These are phyloP conservation scores for Cataglyphis livida DNA, from an alignment of 2,888 invertebrate species.

Conservation along the genomic window DNA sequence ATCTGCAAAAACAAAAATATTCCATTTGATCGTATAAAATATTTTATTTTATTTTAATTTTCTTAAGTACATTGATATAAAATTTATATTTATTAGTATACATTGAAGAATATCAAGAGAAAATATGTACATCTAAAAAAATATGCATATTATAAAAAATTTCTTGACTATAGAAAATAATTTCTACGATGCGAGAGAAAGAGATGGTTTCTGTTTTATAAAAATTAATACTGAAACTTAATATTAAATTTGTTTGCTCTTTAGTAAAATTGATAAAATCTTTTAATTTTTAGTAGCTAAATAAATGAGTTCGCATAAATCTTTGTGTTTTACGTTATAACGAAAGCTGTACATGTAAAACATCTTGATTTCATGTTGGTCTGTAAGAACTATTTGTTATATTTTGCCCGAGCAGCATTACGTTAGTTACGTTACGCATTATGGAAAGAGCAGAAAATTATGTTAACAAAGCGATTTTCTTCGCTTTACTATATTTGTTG, in stretches of 20 bases:
- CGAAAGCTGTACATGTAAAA: background rate
- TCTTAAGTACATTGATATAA: background rate
- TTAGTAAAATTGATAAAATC: background rate
- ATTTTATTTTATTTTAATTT: background rate
- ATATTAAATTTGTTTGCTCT: conserved; percentile 3
- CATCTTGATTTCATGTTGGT: background rate
- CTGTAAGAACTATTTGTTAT: background rate
- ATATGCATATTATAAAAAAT: background rate
- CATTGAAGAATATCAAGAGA: background rate
- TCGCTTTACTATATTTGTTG: background rate
- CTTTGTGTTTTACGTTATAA: background rate
- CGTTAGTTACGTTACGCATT: background rate
- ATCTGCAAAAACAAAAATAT: conserved; percentile 2
- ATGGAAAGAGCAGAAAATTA: background rate
- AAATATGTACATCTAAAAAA: background rate
- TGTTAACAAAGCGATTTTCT: conserved; percentile 3
- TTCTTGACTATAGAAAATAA: background rate
- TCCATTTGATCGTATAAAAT: background rate
- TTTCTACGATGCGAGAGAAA: background rate
- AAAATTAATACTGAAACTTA: conserved; percentile 1
- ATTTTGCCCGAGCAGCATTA: background rate
- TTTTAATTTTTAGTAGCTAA: background rate
- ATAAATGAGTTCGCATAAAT: background rate
- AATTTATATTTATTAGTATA: background rate
- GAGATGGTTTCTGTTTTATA: background rate